Percentiles rank a stretch among this genome's conserved stretches.
Evolutionary conservation across 2,888 invertebrate species (phyloP).

Genomic region (Leuctra nigra): DNA sequence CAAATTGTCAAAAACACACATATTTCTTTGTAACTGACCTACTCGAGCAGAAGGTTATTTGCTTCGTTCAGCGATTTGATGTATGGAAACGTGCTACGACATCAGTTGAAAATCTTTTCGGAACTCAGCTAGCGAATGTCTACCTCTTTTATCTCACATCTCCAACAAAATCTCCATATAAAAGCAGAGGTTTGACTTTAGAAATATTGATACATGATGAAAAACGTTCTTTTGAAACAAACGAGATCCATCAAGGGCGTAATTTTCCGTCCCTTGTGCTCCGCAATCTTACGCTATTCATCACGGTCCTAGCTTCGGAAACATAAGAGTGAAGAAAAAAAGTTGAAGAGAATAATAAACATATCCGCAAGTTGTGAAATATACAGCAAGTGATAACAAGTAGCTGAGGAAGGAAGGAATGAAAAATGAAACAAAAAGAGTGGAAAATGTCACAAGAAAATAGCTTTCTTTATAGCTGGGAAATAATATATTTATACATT

Average conservation of each 20-base stretch:
- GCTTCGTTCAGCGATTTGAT: too few relatives aligned
- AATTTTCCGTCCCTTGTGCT: conserved; percentile 1
- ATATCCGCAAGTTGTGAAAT: conserved; percentile 17
- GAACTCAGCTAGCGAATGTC: too few relatives aligned
- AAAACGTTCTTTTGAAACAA: background rate
- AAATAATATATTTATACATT: background rate
- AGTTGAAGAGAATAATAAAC: conserved; percentile 20
- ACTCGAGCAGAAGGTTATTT: too few relatives aligned
- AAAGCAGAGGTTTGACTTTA: too few relatives aligned
- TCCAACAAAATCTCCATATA: too few relatives aligned
- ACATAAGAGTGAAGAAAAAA: conserved; percentile 4
- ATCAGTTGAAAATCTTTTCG: too few relatives aligned
- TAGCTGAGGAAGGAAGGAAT: conserved; percentile 14
- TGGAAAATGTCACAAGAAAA: conserved; percentile 9
- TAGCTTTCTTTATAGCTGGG: background rate
- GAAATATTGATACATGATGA: too few relatives aligned
- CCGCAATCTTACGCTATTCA: conserved; percentile 5
- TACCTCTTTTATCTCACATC: too few relatives aligned
- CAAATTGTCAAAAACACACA: too few relatives aligned
- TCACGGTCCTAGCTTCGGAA: too few relatives aligned
- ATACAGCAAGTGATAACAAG: conserved; percentile 20
- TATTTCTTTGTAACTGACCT: too few relatives aligned
- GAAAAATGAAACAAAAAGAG: conserved; percentile 12
- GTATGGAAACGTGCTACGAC: too few relatives aligned
- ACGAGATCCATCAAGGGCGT: background rate